phyloP scores from a whole-genome alignment of 2,797 vertebrate species.

The Parotocinclus haroldoi region DNA sequence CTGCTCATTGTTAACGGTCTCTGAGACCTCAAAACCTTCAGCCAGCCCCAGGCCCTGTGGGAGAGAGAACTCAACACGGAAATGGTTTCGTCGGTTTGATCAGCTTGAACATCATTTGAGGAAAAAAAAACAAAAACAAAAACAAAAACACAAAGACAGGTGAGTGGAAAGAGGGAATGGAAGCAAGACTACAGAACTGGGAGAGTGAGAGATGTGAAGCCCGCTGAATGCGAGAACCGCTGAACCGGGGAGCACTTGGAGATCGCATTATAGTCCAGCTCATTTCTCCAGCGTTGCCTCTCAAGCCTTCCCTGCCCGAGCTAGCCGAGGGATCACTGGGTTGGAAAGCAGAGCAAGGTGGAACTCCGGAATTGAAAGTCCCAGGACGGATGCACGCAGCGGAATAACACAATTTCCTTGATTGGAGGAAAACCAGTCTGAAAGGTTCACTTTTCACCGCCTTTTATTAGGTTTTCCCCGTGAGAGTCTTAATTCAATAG shows the following conservation, averaged over 20 bases:
- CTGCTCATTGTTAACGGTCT: conserved; percentile 34
- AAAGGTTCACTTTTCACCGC: conserved; percentile 52
- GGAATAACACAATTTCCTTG: conserved; percentile 48
- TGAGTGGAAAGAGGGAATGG: conserved; percentile 1
- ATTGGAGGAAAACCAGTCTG: conserved; percentile 29
- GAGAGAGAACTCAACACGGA: conserved; percentile 47
- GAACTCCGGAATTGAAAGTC: conserved; percentile 50
- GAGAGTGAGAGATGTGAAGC: conserved; percentile 22
- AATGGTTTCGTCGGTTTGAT: conserved; percentile 35
- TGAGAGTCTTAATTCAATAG: conserved; percentile 75
- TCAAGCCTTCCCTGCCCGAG: conserved; percentile 44
- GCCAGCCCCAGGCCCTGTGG: conserved; percentile 49
- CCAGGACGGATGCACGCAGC: conserved; percentile 45
- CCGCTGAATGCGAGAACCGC: conserved; percentile 41
- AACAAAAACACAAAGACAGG: conserved; percentile 7
- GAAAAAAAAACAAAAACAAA: conserved; percentile 7
- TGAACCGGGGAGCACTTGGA: conserved; percentile 38
- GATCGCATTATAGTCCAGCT: conserved; percentile 41
- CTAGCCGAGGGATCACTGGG: conserved; percentile 40
- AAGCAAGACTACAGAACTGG: conserved; percentile 17
- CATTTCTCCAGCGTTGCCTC: conserved; percentile 40
- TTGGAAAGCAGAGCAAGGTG: conserved; percentile 49
- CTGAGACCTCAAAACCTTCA: conserved; percentile 41
- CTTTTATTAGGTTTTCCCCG: conserved; percentile 39
- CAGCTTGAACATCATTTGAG: conserved; percentile 35